A percentile compares a stretch with the other conserved stretches of the same genome.
These are phyloP conservation scores for Oxygymnocypris stewartii DNA, from an alignment of 2,113 vertebrate genomes.

Conservation along the genomic window DNA sequence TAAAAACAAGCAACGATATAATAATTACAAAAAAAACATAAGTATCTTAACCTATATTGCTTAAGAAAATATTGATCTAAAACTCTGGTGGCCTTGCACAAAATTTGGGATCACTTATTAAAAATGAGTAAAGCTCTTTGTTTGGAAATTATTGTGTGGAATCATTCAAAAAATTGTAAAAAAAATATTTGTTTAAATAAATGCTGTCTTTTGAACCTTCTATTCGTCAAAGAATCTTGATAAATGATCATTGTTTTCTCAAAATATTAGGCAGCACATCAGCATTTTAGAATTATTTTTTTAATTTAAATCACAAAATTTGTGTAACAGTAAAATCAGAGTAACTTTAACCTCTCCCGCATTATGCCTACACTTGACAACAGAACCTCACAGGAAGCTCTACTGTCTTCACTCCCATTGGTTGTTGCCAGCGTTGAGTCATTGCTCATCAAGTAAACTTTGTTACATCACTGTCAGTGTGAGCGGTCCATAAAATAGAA, in stretches of 20 bases:
- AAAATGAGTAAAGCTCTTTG: neutral
- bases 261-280: neutral
- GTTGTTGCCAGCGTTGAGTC: neutral
- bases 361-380: neutral
- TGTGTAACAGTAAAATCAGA: neutral
- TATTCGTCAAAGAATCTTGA: neutral
- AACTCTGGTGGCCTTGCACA: neutral
- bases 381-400: neutral
- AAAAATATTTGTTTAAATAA: too few relatives aligned
- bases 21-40: neutral
- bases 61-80: too few relatives aligned
- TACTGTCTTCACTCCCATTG: neutral
- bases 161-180: neutral
- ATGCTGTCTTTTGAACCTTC: neutral
- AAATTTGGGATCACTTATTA: neutral
- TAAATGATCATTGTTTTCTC: too few relatives aligned
- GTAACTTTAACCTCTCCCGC: neutral
- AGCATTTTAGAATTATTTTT: neutral
- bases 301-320: neutral
- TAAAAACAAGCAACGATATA: neutral
- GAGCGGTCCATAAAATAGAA: neutral
- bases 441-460: neutral
- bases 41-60: neutral
- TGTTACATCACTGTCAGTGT: neutral
- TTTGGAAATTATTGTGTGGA: neutral